These are phyloP conservation scores for Parthenolecanium corni DNA, from an alignment of 2,888 invertebrate genomes.

Conservation along the genomic window DNA sequence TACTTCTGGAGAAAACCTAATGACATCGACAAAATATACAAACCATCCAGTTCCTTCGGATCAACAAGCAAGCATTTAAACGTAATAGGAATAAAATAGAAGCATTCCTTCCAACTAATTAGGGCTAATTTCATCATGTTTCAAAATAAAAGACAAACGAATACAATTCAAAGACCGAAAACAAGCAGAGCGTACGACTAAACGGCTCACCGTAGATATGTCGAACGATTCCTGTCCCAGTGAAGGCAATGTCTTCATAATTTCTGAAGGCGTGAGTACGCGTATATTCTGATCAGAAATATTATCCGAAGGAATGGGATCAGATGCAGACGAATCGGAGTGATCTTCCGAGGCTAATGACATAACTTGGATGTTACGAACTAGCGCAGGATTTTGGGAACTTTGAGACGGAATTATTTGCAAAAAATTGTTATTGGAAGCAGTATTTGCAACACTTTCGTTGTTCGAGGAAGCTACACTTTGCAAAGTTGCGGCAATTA, in stretches of 20 bases:
- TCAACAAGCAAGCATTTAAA: no score
- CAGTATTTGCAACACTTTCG: slow-evolving; percentile 25
- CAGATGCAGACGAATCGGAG: slow-evolving; percentile 30
- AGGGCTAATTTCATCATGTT: no score
- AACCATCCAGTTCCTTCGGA: no score
- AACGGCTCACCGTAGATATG: slow-evolving; percentile 42
- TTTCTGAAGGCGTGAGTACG: slow-evolving; percentile 78
- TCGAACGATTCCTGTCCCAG: slow-evolving; percentile 57
- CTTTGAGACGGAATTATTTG: slow-evolving; percentile 31
- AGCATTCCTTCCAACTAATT: no score
- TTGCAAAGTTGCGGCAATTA: slow-evolving; percentile 32
- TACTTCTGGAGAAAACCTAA: no score
- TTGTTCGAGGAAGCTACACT: slow-evolving; percentile 22
- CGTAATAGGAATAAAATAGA: no score
- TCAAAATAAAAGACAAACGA: no score
- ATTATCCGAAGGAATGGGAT: slow-evolving; percentile 16
- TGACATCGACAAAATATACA: no score
- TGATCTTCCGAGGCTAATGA: slow-evolving; percentile 31
- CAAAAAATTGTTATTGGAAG: slow-evolving; percentile 24
- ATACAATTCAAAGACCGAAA: not conserved
- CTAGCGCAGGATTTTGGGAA: slow-evolving; percentile 21
- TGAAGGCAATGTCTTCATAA: slow-evolving; percentile 80
- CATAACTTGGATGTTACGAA: slow-evolving; percentile 31
- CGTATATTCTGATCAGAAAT: slow-evolving; percentile 67
- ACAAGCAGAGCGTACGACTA: slow-evolving; percentile 33